Percentiles rank a stretch among this genome's conserved stretches.
Evolutionary conservation across 2,888 invertebrate genomes (phyloP).

Genomic region (Erynnis tages): DNA sequence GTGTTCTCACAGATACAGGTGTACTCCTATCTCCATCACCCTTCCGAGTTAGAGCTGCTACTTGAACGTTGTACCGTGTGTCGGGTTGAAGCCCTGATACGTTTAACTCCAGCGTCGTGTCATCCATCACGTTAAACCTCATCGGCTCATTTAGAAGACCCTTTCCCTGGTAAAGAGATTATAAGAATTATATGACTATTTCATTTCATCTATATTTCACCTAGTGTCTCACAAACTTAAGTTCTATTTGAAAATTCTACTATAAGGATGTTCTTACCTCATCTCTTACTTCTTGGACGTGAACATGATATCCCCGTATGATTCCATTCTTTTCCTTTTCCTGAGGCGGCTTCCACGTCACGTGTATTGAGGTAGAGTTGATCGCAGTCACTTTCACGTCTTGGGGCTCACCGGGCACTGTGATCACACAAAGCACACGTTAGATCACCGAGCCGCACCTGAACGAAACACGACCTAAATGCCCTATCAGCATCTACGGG

Average conservation of each 20-base stretch:
- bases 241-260: no score
- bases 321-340: conserved; percentile 96
- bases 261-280: conserved; percentile 81
- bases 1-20: conserved; percentile 93
- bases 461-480: conserved; percentile 61
- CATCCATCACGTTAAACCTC: conserved; percentile 92
- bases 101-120: conserved; percentile 88
- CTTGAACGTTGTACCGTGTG: conserved; percentile 95
- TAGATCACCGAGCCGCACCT: conserved; percentile 49
- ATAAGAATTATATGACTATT: not conserved
- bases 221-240: no score
- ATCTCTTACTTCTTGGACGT: conserved; percentile 94
- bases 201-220: no score
- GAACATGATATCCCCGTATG: conserved; percentile 98
- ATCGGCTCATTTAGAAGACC: conserved; percentile 93
- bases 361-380: conserved; percentile 97
- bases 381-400: conserved; percentile 93
- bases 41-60: conserved; percentile 97
- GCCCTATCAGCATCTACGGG: conserved; percentile 81
- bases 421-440: conserved; percentile 58
- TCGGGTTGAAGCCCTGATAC: conserved; percentile 96
- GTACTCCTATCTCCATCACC: conserved; percentile 97
- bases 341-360: conserved; percentile 96
- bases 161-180: conserved; percentile 78
- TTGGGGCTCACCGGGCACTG: conserved; percentile 99